A percentile compares a stretch with the other conserved stretches of the same genome.
These are phyloP conservation scores for Sebastes melanostomus DNA, from an alignment of 2,797 vertebrate species.

Conservation along the genomic window DNA sequence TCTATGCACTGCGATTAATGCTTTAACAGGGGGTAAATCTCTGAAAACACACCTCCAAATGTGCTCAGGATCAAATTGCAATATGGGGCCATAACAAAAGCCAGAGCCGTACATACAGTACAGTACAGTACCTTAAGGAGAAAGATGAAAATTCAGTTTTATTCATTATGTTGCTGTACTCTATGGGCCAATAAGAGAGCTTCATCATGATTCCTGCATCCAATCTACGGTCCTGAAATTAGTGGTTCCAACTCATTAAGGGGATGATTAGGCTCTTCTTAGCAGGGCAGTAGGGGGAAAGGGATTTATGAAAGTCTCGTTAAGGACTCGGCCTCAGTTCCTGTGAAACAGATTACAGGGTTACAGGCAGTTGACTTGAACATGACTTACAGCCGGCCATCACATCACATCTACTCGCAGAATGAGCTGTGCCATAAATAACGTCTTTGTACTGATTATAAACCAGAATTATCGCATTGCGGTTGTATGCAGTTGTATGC, in stretches of 20 bases:
- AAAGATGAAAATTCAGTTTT: slow-evolving; percentile 20
- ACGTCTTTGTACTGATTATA: slow-evolving; percentile 23
- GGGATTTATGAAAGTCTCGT: slow-evolving; percentile 55
- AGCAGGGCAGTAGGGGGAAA: slow-evolving; percentile 28
- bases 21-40: slow-evolving; percentile 22
- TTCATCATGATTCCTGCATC: slow-evolving; percentile 44
- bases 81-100: slow-evolving; percentile 12
- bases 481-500: background rate
- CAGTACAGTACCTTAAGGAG: slow-evolving; percentile 1
- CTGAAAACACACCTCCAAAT: slow-evolving; percentile 38
- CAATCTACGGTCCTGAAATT: slow-evolving; percentile 52
- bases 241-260: slow-evolving; percentile 69
- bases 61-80: slow-evolving; percentile 18
- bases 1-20: background rate
- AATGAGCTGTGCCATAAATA: slow-evolving; percentile 38
- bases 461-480: background rate
- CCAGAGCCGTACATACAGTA: background rate
- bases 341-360: slow-evolving; percentile 37
- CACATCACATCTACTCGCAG: slow-evolving; percentile 8
- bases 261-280: slow-evolving; percentile 64
- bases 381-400: slow-evolving; percentile 16
- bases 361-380: slow-evolving; percentile 33
- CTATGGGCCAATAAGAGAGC: slow-evolving; percentile 23
- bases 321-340: slow-evolving; percentile 14
- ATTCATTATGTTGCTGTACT: slow-evolving; percentile 44